Base-by-base conservation (phyloP, 2,888 invertebrate species). In the Tetragonisca angustula region DNA sequence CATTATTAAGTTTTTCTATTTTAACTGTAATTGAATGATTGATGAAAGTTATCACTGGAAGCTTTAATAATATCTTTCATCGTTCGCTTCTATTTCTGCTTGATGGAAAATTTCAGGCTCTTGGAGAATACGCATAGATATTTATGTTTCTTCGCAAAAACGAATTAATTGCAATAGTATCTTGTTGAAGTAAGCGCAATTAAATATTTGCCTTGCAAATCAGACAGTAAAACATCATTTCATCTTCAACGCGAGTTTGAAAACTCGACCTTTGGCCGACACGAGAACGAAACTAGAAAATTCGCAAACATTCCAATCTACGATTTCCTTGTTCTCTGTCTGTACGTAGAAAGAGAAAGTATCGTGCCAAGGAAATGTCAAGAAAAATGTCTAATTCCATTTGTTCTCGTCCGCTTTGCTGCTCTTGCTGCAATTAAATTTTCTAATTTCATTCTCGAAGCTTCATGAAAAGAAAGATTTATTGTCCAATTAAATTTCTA, bases 331-430 rank as follows among this genome's bases (percentile, higher is more conserved):
- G 49, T 49, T 27, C 56, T 61, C 64, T n/a, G 36, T 3, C 36
- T 64, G 17, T 59, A 36, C 52, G n/a, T 52, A 52, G 64, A 19
- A 74, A 74, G 52, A 74, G 74, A 74, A 74, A 74, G 64, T 74
- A 49, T 3, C 24, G 27, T 17, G 13, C 17, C 21, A 3, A 11
- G 17, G 9, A 64, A n/a, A 62, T 36, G 21, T 36, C 50, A 11
- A 52, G 49, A 61, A 72, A 71, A 71, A 61, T 52, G 21, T 9
- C 32, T 13, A 19, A 52, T 21, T 24, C 21, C 6, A 27, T 27
- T 61, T 9, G 17, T 19, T n/a, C n/a, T 56, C 56, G n/a, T n/a
- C 21, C n/a, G 5, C n/a, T n/a, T n/a, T n/a, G 5, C 5, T n/a
- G 5, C 13, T 5, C 56, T 56, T n/a, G n/a, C n/a, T 15, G 5